phyloP scores from a whole-genome alignment of 2,888 invertebrate genomes.

The Penaeus monodon region DNA sequence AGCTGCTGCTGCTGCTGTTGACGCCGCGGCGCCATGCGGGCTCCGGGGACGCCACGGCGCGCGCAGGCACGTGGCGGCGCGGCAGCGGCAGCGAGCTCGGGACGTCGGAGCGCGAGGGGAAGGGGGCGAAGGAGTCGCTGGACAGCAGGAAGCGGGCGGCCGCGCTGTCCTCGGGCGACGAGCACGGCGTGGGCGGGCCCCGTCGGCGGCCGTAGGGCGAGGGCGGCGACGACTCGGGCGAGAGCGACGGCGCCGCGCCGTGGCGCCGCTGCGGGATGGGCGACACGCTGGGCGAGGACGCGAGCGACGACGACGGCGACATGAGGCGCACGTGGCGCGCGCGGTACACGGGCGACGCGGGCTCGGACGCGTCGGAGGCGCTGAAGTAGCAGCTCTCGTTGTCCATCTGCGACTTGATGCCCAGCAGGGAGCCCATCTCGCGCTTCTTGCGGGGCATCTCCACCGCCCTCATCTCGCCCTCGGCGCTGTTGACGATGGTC shows the following conservation, averaged over 20 bases:
- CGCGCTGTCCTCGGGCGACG: conserved; percentile 41
- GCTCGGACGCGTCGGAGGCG: conserved; percentile 61
- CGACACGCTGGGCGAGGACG: conserved; percentile 32
- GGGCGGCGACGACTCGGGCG: conserved; percentile 49
- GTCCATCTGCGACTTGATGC: conserved; percentile 36
- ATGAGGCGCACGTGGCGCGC: not conserved
- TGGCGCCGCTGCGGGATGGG: conserved; percentile 3
- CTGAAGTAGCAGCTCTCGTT: conserved; percentile 64
- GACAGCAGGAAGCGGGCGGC: not conserved
- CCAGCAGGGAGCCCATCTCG: conserved; percentile 16
- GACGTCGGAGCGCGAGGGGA: conserved; percentile 19
- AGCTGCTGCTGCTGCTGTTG: not conserved
- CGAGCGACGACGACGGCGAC: conserved; percentile 24
- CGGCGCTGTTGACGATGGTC: conserved; percentile 26
- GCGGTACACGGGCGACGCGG: conserved; percentile 45
- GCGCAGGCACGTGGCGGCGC: conserved; percentile 20
- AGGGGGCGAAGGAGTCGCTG: not conserved
- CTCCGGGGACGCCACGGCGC: not conserved
- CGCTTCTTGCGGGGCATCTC: conserved; percentile 50
- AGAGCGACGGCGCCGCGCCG: conserved; percentile 13
- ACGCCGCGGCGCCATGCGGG: not conserved
- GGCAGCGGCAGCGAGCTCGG: conserved; percentile 40
- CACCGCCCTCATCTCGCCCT: conserved; percentile 40
- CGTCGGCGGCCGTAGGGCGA: conserved; percentile 33
- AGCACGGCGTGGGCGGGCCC: conserved; percentile 28